Percentiles rank a stretch among this genome's conserved stretches.
Evolutionary conservation across 2,113 vertebrate genomes (phyloP).

Genomic region (Heliornis fulica): DNA sequence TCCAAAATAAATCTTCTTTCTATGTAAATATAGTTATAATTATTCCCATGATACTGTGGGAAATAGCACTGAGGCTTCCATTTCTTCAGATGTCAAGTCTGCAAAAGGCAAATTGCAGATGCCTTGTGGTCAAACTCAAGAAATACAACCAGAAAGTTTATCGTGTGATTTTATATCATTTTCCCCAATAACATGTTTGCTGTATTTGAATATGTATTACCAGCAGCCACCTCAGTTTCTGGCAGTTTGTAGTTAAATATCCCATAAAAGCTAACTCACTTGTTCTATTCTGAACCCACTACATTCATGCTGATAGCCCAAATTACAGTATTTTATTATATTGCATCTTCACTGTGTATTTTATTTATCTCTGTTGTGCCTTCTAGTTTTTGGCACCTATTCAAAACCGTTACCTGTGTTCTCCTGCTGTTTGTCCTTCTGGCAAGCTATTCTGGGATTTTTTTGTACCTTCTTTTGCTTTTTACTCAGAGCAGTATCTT

Average conservation of each 20-base stretch:
- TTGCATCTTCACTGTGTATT: slow-evolving; percentile 71
- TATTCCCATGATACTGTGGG: background rate
- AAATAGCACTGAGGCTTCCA: background rate
- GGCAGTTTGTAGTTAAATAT: slow-evolving; percentile 54
- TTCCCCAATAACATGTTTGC: slow-evolving; percentile 9
- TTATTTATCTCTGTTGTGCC: slow-evolving; percentile 74
- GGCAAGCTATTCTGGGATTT: background rate
- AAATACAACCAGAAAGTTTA: slow-evolving; percentile 1
- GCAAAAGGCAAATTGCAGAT: background rate
- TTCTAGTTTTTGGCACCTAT: slow-evolving; percentile 50
- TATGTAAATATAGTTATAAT: background rate
- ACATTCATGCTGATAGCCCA: slow-evolving; percentile 67
- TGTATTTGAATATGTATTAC: slow-evolving; percentile 57
- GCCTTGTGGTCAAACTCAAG: background rate
- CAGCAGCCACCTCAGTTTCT: background rate
- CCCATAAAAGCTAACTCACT: slow-evolving; percentile 67
- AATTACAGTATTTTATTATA: slow-evolving; percentile 79
- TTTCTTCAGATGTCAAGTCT: background rate
- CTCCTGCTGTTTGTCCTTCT: slow-evolving; percentile 60
- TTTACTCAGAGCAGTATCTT: background rate
- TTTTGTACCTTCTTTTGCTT: slow-evolving; percentile 1
- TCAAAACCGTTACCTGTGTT: slow-evolving; percentile 59
- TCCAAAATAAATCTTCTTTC: background rate
- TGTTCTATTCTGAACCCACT: slow-evolving; percentile 52
- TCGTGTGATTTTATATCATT: slow-evolving; percentile 20